Evolutionary conservation across 2,888 invertebrate species (phyloP).

Genomic region (Antitype chi): DNA sequence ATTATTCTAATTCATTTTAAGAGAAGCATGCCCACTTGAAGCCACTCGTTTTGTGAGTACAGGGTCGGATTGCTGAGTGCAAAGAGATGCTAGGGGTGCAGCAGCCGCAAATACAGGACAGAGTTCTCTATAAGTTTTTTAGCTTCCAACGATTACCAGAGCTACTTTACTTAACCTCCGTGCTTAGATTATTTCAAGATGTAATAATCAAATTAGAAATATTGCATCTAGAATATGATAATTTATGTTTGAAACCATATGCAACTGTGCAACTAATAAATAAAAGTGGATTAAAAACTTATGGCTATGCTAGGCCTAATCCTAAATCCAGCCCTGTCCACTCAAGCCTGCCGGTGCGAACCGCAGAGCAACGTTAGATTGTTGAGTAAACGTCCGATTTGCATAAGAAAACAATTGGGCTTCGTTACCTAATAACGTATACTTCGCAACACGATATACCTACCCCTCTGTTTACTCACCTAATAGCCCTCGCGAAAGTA

Average conservation of each 20-base stretch:
- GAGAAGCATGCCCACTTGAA: conserved; percentile 69
- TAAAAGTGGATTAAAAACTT: neutral
- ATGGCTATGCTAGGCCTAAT: neutral
- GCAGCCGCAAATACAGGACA: neutral
- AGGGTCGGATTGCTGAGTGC: conserved; percentile 36
- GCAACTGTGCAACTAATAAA: neutral
- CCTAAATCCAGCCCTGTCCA: conserved; percentile 41
- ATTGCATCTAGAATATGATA: neutral
- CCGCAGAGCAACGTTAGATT: conserved; percentile 66
- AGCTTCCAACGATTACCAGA: neutral
- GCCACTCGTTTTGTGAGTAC: conserved; percentile 52
- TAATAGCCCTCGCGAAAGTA: conserved; percentile 49
- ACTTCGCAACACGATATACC: conserved; percentile 32
- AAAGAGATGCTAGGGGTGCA: neutral
- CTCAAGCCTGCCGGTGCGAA: conserved; percentile 60
- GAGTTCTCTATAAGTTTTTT: neutral
- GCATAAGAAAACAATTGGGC: conserved; percentile 81
- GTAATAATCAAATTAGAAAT: too few relatives aligned
- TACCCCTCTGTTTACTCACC: conserved; percentile 50
- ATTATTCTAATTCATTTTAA: conserved; percentile 74
- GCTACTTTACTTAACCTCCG: neutral
- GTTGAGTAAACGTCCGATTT: conserved; percentile 77
- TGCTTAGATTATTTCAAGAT: neutral
- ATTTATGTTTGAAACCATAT: neutral
- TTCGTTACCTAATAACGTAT: conserved; percentile 53